Evolutionary conservation across 2,888 invertebrate genomes (phyloP).

Genomic region (Hypolimnas misippus): DNA sequence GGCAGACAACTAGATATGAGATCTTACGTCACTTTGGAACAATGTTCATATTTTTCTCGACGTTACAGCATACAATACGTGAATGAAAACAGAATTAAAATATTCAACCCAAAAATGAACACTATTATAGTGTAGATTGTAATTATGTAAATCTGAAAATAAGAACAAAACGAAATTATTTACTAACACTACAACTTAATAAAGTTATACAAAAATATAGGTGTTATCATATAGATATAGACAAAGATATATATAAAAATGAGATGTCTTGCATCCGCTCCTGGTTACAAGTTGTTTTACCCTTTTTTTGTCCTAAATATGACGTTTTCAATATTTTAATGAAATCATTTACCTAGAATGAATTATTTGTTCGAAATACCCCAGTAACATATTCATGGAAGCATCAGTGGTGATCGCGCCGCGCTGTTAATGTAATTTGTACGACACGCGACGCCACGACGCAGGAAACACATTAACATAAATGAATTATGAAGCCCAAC

Average conservation of each 20-base stretch:
- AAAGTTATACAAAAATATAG: too few species aligned
- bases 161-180: too few species aligned
- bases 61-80: neutral
- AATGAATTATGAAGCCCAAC: constrained; percentile 6
- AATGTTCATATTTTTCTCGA: neutral
- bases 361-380: neutral
- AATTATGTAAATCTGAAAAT: too few species aligned
- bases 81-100: too few species aligned
- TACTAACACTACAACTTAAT: too few species aligned
- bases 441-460: neutral
- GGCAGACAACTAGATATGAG: too few species aligned
- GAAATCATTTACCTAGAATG: neutral
- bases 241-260: too few species aligned
- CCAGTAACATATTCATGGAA: neutral
- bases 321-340: neutral
- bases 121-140: too few species aligned
- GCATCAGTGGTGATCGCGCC: neutral
- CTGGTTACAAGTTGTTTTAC: too few species aligned
- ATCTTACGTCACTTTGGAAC: neutral
- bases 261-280: too few species aligned
- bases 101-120: too few species aligned
- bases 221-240: too few species aligned
- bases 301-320: neutral
- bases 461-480: constrained; percentile 16
- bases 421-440: constrained; percentile 1